A percentile compares a stretch with the other conserved stretches of the same genome.
Evolutionary conservation across 2,888 invertebrate genomes (phyloP).

Genomic region (Chrysotoxum bicinctum): DNA sequence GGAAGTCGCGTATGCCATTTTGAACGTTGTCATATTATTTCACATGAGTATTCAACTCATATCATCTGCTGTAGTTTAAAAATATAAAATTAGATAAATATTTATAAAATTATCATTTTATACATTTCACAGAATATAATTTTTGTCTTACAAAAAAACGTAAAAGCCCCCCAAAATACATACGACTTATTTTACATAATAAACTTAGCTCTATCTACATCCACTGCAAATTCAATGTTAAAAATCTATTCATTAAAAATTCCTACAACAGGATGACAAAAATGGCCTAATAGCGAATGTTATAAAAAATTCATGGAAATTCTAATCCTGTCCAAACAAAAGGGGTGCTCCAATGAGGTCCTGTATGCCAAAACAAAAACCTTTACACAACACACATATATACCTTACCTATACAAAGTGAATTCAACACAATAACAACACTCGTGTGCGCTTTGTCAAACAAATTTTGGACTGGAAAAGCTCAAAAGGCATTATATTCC

Average conservation of each 20-base stretch:
- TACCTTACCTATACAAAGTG: conserved; percentile 18
- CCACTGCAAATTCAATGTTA: conserved; percentile 15
- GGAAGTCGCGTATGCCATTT: no score
- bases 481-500: conserved; percentile 65
- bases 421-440: conserved; percentile 52
- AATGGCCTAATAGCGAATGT: conserved; percentile 47
- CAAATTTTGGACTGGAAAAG: conserved; percentile 61
- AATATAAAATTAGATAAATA: no score
- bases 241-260: conserved; percentile 68
- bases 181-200: background rate
- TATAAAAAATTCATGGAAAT: conserved; percentile 67
- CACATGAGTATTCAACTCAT: no score
- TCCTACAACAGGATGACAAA: conserved; percentile 60
- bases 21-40: no score
- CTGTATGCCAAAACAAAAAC: conserved; percentile 25
- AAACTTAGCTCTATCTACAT: background rate
- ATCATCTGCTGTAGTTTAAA: no score
- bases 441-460: conserved; percentile 59
- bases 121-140: background rate
- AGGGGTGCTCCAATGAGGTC: conserved; percentile 39
- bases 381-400: background rate
- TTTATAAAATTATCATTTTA: no score
- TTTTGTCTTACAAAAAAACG: background rate
- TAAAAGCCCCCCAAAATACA: background rate
- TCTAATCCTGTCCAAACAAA: conserved; percentile 71